These are phyloP conservation scores for Eueremaeus valkanovi DNA, from an alignment of 2,888 invertebrate genomes.

Conservation along the genomic window DNA sequence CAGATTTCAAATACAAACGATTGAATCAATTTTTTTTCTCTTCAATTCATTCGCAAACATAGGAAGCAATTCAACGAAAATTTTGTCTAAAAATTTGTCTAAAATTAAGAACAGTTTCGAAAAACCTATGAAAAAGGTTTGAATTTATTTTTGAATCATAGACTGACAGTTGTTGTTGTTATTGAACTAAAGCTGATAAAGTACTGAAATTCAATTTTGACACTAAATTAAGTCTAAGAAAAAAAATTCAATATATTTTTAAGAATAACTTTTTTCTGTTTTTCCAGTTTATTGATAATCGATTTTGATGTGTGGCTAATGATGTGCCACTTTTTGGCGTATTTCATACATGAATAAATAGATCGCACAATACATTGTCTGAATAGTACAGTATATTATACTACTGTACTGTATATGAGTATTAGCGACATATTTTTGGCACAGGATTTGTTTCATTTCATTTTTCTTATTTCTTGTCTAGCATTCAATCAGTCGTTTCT, in stretches of 20 bases:
- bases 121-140: too few relatives aligned
- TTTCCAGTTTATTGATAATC: conserved; percentile 5
- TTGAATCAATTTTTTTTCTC: background rate
- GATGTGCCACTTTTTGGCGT: conserved; percentile 13
- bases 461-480: background rate
- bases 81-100: too few relatives aligned
- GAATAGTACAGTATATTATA: background rate
- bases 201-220: background rate
- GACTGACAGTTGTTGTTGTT: background rate
- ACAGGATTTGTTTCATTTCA: background rate
- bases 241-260: background rate
- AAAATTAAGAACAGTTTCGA: too few relatives aligned
- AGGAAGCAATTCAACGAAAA: too few relatives aligned
- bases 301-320: conserved; percentile 7
- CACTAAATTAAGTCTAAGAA: background rate
- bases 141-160: background rate
- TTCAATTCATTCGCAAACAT: too few relatives aligned
- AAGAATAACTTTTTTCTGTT: background rate
- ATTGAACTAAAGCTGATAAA: background rate
- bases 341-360: conserved; percentile 8
- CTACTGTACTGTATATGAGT: too few relatives aligned
- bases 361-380: background rate
- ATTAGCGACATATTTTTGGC: background rate
- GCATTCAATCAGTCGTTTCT: background rate
- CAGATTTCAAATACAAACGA: background rate